Conservation (phyloP, 2,113 vertebrate genomes). For the Syrrhaptes paradoxus region DNA sequence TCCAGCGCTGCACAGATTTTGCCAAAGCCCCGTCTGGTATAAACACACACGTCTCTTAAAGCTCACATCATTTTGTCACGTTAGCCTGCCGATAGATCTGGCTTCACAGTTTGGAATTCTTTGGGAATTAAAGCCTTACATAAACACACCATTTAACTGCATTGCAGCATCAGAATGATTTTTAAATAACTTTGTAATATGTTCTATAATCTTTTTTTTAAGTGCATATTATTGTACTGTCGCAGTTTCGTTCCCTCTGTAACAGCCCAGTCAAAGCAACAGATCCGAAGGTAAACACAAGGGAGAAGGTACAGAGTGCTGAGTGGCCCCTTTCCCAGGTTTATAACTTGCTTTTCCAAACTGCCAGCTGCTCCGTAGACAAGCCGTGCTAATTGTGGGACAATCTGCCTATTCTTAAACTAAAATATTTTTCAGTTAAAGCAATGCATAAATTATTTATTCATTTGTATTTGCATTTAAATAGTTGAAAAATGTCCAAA, state of each 20-base stretch:
- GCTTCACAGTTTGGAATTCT: slow-evolving; percentile 24
- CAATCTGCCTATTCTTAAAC: slow-evolving; percentile 1
- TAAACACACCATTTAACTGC: slow-evolving; percentile 39
- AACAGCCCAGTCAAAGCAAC: slow-evolving; percentile 53
- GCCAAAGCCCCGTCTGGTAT: neutral
- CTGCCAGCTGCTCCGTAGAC: slow-evolving; percentile 38
- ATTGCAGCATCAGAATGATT: slow-evolving; percentile 47
- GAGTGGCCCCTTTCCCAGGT: slow-evolving; percentile 29
- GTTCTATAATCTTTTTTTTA: slow-evolving; percentile 26
- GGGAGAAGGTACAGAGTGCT: neutral
- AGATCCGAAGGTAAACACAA: slow-evolving; percentile 34
- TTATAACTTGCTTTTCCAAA: slow-evolving; percentile 30
- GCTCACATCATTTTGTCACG: neutral
- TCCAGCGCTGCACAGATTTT: neutral
- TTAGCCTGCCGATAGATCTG: neutral
- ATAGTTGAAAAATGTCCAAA: slow-evolving; percentile 28
- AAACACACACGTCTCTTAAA: neutral
- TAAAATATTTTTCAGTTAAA: slow-evolving; percentile 51
- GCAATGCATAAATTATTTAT: slow-evolving; percentile 59
- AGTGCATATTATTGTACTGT: slow-evolving; percentile 47
- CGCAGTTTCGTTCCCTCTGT: neutral
- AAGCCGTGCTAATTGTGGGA: neutral
- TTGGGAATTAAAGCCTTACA: slow-evolving; percentile 30
- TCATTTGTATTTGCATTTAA: slow-evolving; percentile 46
- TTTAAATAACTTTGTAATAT: slow-evolving; percentile 69